Percentiles rank a stretch among this genome's conserved stretches.
phyloP scores from a whole-genome alignment of 2,113 vertebrate species.

The Dolichotis patagonum region DNA sequence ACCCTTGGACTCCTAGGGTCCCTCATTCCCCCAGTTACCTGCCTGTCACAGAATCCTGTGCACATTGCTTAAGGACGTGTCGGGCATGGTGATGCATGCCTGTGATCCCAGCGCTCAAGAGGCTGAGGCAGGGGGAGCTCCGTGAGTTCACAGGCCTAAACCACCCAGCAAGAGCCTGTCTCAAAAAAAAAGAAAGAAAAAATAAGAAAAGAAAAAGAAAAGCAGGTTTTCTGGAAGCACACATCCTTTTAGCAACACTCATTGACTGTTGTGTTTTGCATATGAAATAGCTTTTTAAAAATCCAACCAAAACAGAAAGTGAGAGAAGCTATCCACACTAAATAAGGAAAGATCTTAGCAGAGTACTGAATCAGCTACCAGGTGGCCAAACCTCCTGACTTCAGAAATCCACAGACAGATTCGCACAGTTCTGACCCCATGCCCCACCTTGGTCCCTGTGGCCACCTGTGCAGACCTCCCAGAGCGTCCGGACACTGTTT shows the following conservation, averaged over 20 bases:
- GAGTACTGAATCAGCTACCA: constrained; percentile 70
- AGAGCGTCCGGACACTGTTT: neutral
- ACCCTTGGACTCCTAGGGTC: neutral
- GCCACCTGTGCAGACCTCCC: neutral
- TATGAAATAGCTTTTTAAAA: constrained; percentile 76
- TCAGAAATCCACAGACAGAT: neutral
- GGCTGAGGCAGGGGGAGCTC: neutral
- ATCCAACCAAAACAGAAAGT: constrained; percentile 65
- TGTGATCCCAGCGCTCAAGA: too few relatives aligned
- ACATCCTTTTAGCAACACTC: constrained; percentile 63
- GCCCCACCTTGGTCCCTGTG: neutral
- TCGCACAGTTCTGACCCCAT: neutral
- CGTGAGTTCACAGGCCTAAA: neutral
- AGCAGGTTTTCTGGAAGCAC: constrained; percentile 58
- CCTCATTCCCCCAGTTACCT: neutral
- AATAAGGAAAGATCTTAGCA: constrained; percentile 66
- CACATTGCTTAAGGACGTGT: constrained; percentile 31
- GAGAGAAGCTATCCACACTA: constrained; percentile 62
- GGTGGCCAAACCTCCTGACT: constrained; percentile 66
- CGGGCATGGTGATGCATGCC: too few relatives aligned
- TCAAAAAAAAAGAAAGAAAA: neutral
- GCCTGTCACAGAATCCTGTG: constrained; percentile 5
- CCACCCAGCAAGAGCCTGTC: neutral
- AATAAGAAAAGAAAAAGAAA: neutral
- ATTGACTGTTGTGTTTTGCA: constrained; percentile 70